Conservation (phyloP, 92 coral and sea anemone genomes). For the Palythoa grandiflora region DNA sequence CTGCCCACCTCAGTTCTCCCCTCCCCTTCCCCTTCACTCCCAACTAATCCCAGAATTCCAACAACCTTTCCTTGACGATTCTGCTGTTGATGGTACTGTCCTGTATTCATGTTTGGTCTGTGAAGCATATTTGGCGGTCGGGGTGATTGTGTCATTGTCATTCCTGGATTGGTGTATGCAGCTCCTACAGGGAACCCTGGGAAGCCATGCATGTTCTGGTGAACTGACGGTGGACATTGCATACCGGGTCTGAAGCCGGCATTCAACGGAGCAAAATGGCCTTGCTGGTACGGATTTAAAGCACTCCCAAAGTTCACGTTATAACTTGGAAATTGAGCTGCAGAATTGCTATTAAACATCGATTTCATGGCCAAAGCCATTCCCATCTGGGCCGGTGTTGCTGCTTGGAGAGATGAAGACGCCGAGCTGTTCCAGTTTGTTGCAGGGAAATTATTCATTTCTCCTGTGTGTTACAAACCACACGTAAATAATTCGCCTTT, state of each 20-base stretch:
- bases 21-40: no score
- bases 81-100: not conserved
- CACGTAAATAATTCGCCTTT: not conserved
- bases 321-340: not conserved
- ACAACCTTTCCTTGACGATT: conserved; percentile 1
- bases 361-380: conserved; percentile 38
- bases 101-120: not conserved
- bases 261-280: not conserved
- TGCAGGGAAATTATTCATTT: conserved; percentile 79
- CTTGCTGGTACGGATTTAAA: not conserved
- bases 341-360: not conserved
- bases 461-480: not conserved
- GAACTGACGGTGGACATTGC: not conserved
- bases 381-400: conserved; percentile 33
- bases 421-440: conserved; percentile 67
- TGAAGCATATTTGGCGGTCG: conserved; percentile 4
- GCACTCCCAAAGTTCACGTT: conserved; percentile 8
- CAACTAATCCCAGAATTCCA: not conserved
- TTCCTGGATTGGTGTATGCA: not conserved
- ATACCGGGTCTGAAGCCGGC: conserved; percentile 3
- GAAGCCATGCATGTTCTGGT: conserved; percentile 32
- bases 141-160: conserved; percentile 13
- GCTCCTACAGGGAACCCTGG: conserved; percentile 25
- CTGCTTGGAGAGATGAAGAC: not conserved
- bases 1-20: no score